Percentiles rank a stretch among this genome's conserved stretches.
These are phyloP conservation scores for Spea multiplicata DNA, from an alignment of 2,113 vertebrate species.

Conservation along the genomic window DNA sequence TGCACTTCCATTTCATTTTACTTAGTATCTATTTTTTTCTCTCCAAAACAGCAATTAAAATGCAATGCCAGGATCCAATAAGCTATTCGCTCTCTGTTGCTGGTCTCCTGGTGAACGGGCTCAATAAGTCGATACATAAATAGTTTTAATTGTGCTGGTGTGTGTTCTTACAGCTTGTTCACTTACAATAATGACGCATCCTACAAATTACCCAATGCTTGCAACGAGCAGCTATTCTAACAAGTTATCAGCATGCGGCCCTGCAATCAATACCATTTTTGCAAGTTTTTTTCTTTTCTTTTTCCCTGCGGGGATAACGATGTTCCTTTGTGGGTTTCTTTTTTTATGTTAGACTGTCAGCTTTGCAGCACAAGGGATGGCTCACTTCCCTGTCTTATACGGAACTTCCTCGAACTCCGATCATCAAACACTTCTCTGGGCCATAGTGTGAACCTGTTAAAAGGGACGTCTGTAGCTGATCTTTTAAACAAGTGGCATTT, in stretches of 20 bases:
- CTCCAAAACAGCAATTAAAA: constrained; percentile 15
- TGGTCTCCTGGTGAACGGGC: constrained; percentile 2
- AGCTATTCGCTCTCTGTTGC: background rate
- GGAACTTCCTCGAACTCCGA: too few relatives aligned
- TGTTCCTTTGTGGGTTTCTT: too few relatives aligned
- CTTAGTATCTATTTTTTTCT: background rate
- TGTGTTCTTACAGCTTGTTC: constrained; percentile 4
- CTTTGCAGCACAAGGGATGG: too few relatives aligned
- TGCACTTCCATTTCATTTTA: background rate
- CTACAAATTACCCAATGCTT: constrained; percentile 19
- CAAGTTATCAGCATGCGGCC: background rate
- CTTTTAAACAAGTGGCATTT: too few relatives aligned
- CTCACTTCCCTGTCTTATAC: too few relatives aligned
- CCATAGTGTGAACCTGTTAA: too few relatives aligned
- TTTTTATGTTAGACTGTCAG: too few relatives aligned
- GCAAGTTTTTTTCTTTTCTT: constrained; percentile 14
- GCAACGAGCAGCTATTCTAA: background rate
- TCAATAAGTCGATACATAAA: constrained; percentile 42
- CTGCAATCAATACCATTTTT: constrained; percentile 2
- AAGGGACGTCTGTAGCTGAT: too few relatives aligned
- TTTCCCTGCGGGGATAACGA: background rate
- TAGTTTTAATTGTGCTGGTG: constrained; percentile 25
- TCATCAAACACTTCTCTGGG: too few relatives aligned
- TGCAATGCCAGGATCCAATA: background rate
- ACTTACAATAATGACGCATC: constrained; percentile 8